phyloP scores from a whole-genome alignment of 2,797 vertebrate genomes.

The Choloepus didactylus region DNA sequence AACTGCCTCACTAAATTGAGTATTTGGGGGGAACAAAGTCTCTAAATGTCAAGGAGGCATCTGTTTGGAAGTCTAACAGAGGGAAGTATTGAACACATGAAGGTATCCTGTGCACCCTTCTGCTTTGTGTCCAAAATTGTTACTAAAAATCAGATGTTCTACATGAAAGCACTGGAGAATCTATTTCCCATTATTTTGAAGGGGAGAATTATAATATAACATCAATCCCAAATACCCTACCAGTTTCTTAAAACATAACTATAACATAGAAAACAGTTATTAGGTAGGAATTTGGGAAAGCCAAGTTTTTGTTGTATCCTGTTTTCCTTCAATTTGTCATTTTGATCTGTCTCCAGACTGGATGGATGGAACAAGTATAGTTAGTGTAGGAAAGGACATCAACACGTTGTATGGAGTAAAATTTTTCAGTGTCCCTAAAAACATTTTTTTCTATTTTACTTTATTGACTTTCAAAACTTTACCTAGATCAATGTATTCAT shows the following conservation, averaged over 20 bases:
- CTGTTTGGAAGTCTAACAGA: background rate
- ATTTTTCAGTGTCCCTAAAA: background rate
- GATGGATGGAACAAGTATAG: background rate
- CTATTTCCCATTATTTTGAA: background rate
- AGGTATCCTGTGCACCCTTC: background rate
- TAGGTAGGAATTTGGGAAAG: slow-evolving; percentile 36
- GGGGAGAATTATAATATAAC: background rate
- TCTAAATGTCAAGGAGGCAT: background rate
- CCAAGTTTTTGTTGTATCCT: background rate
- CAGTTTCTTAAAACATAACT: background rate
- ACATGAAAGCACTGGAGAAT: background rate
- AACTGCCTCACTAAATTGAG: background rate
- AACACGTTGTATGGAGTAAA: background rate
- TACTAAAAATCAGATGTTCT: background rate
- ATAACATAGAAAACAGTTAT: slow-evolving; percentile 36
- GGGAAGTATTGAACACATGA: background rate
- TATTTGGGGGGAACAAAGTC: slow-evolving; percentile 1
- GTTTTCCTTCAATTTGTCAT: background rate
- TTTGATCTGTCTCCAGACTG: background rate
- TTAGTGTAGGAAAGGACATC: background rate
- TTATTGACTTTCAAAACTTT: background rate
- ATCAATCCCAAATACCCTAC: background rate
- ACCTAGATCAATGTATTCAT: background rate
- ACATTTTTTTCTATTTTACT: background rate
- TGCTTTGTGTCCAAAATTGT: slow-evolving; percentile 37